These are phyloP conservation scores for Acanthopleura granulata DNA, from an alignment of 2,888 invertebrate genomes.

Conservation along the genomic window DNA sequence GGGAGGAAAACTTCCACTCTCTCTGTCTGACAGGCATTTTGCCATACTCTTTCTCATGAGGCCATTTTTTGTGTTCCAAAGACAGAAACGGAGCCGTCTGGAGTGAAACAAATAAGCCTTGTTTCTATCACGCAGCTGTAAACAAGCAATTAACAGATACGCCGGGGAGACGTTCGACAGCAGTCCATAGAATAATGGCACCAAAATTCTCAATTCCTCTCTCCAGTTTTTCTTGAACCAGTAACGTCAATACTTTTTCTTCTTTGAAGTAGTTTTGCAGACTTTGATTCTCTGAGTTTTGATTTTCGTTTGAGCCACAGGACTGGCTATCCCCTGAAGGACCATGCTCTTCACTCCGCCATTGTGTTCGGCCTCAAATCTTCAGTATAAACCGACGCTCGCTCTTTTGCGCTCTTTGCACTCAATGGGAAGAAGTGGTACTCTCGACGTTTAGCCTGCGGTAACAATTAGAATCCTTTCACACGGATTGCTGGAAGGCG, in stretches of 20 bases:
- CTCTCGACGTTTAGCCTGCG: slow-evolving; percentile 13
- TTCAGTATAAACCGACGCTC: not conserved
- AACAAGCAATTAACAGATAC: slow-evolving; percentile 7
- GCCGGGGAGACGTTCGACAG: not conserved
- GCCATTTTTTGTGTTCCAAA: too few relatives aligned
- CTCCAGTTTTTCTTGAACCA: not conserved
- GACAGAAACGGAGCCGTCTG: too few relatives aligned
- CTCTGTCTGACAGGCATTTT: too few relatives aligned
- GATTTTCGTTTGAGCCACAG: not conserved
- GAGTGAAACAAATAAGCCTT: too few relatives aligned
- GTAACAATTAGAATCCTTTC: slow-evolving; percentile 16
- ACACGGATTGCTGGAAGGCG: not conserved
- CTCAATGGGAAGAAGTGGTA: slow-evolving; percentile 5
- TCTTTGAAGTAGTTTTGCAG: slow-evolving; percentile 7
- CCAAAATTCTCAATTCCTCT: slow-evolving; percentile 3
- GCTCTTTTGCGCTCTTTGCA: slow-evolving; percentile 9
- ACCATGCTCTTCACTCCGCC: not conserved
- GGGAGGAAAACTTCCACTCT: too few relatives aligned
- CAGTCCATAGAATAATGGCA: not conserved
- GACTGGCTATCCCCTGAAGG: not conserved
- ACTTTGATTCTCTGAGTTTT: not conserved
- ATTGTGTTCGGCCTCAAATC: not conserved
- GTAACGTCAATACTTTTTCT: not conserved
- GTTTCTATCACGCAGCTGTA: not conserved
- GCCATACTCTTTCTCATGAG: too few relatives aligned